Percentiles rank a stretch among this genome's conserved stretches.
These are phyloP conservation scores for Epizoanthus rinbou DNA, from an alignment of 92 coral and sea anemone genomes.

Conservation along the genomic window DNA sequence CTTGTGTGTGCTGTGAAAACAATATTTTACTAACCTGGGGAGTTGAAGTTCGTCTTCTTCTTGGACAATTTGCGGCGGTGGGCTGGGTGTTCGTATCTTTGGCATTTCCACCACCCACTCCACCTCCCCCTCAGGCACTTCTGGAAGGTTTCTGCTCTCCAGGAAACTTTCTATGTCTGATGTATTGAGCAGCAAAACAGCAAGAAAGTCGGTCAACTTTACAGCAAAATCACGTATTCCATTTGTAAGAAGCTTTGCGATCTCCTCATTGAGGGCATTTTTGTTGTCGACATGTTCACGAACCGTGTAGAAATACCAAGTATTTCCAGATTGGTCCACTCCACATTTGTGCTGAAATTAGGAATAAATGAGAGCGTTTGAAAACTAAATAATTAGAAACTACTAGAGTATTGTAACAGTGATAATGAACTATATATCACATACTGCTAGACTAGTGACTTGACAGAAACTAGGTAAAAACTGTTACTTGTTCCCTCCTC, in stretches of 20 bases:
- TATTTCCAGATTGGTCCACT: conserved; percentile 33
- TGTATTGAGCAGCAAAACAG: conserved; percentile 37
- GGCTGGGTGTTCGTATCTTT: conserved; percentile 27
- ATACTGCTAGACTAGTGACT: too few species aligned
- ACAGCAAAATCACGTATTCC: conserved; percentile 53
- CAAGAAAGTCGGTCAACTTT: conserved; percentile 66
- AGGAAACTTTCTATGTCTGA: conserved; percentile 60
- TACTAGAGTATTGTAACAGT: too few species aligned
- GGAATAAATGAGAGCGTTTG: too few species aligned
- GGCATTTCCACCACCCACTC: conserved; percentile 65
- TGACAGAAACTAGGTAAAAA: too few species aligned
- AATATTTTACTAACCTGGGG: too few species aligned
- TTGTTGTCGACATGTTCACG: conserved; percentile 52
- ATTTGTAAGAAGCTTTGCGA: conserved; percentile 65
- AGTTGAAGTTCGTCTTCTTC: neutral
- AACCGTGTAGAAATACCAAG: conserved; percentile 65
- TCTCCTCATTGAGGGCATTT: conserved; percentile 65
- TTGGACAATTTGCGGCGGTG: conserved; percentile 44
- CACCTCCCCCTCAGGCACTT: conserved; percentile 67
- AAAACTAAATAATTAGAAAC: too few species aligned
- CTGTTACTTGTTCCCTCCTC: too few species aligned
- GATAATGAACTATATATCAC: too few species aligned
- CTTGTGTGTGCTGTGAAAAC: too few species aligned
- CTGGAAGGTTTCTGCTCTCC: conserved; percentile 51
- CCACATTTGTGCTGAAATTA: conserved; percentile 56